phyloP scores from a whole-genome alignment of 2,888 invertebrate genomes.

The Cantharis nigra region DNA sequence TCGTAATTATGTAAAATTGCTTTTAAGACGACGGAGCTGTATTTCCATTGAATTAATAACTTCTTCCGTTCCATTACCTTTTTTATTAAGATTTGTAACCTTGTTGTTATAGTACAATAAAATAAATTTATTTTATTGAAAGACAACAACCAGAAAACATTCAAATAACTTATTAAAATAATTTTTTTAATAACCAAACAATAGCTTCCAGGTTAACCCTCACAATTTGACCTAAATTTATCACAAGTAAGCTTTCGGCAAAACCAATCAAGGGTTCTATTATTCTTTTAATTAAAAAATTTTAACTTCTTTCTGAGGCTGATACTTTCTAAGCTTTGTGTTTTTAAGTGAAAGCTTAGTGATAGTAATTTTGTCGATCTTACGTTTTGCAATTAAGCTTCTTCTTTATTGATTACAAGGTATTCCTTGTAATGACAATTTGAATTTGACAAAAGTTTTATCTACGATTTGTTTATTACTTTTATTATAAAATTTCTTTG shows the following conservation, averaged over 20 bases:
- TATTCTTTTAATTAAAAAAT: constrained; percentile 36
- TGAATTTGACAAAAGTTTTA: neutral
- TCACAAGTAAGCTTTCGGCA: constrained; percentile 22
- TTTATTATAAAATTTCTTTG: neutral
- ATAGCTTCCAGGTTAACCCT: constrained; percentile 3
- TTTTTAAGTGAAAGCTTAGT: constrained; percentile 24
- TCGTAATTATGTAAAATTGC: neutral
- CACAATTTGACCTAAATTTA: constrained; percentile 27
- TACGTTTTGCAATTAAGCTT: constrained; percentile 32
- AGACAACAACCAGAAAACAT: neutral
- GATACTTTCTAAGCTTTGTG: constrained; percentile 31
- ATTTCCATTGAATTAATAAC: neutral
- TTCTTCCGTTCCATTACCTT: neutral
- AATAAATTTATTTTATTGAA: neutral
- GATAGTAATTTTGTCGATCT: constrained; percentile 30
- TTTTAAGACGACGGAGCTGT: neutral
- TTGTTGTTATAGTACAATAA: neutral
- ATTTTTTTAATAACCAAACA: constrained; percentile 2
- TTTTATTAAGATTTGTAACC: neutral
- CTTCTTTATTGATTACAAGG: constrained; percentile 4
- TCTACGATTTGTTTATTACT: neutral
- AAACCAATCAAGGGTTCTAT: constrained; percentile 32
- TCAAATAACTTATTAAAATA: neutral
- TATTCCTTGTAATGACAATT: neutral
- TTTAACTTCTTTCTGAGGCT: constrained; percentile 32